Evolutionary conservation across 1,140 invertebrate genomes (phyloP).

Genomic region (Riptortus pedestris): DNA sequence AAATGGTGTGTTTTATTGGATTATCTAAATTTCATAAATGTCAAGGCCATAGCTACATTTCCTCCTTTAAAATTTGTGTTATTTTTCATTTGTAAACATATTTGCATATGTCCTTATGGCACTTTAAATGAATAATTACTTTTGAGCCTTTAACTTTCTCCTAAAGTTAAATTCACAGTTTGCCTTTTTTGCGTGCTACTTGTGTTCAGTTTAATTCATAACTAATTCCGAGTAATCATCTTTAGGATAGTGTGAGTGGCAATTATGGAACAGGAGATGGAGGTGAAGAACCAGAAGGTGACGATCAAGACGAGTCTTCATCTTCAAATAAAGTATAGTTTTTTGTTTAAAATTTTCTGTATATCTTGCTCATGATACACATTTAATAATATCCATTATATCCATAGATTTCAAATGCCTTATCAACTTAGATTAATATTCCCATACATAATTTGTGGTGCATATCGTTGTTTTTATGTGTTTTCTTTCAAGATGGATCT

Average conservation of each 20-base stretch:
- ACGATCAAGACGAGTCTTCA: constrained; percentile 25
- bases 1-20: background rate
- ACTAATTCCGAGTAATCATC: too few relatives aligned
- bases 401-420: background rate
- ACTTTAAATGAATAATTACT: too few relatives aligned
- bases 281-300: constrained; percentile 4
- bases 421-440: too few relatives aligned
- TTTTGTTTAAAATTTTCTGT: background rate
- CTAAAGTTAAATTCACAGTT: too few relatives aligned
- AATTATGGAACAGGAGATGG: constrained; percentile 13
- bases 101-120: background rate
- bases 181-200: too few relatives aligned
- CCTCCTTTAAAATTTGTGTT: background rate
- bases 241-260: constrained; percentile 7
- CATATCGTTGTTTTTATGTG: too few relatives aligned
- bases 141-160: too few relatives aligned
- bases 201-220: too few relatives aligned
- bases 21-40: background rate
- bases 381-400: constrained; percentile 7
- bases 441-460: too few relatives aligned
- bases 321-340: constrained; percentile 14
- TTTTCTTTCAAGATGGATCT: too few relatives aligned
- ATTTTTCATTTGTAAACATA: background rate
- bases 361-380: background rate
- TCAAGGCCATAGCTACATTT: background rate